Evolutionary conservation across 2,888 invertebrate genomes (phyloP).

Genomic region (Drosophila mettleri): DNA sequence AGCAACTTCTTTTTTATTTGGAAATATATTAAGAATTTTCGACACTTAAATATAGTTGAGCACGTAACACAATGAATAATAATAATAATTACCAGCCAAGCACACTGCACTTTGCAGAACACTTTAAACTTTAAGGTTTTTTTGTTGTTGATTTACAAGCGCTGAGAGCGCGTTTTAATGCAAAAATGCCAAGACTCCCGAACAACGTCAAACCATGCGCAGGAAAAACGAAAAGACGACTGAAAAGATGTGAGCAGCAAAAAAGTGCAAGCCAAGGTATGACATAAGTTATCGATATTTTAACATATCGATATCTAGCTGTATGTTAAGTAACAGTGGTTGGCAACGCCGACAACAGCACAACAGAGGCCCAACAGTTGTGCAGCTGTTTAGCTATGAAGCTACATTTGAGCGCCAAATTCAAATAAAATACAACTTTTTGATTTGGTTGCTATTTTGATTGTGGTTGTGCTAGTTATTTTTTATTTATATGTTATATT

Average conservation of each 20-base stretch:
- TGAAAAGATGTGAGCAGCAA: constrained; percentile 30
- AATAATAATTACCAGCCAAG: constrained; percentile 55
- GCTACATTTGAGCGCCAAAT: background rate
- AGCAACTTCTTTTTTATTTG: constrained; percentile 41
- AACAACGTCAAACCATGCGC: constrained; percentile 49
- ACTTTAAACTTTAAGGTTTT: constrained; percentile 18
- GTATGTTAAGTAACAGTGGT: background rate
- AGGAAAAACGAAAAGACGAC: constrained; percentile 58
- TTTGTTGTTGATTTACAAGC: constrained; percentile 51
- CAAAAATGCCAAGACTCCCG: constrained; percentile 52
- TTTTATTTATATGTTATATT: constrained; percentile 50
- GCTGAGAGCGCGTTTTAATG: constrained; percentile 58
- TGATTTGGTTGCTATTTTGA: constrained; percentile 24
- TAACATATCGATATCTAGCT: constrained; percentile 10
- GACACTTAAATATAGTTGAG: constrained; percentile 23
- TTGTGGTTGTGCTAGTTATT: constrained; percentile 59
- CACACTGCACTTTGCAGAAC: constrained; percentile 61
- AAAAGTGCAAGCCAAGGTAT: constrained; percentile 36
- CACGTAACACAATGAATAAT: constrained; percentile 46
- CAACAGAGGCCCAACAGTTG: constrained; percentile 16
- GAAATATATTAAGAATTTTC: background rate
- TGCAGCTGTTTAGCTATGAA: background rate
- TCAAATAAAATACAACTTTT: background rate
- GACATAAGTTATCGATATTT: constrained; percentile 25
- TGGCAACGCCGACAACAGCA: constrained; percentile 18